Base-by-base conservation (phyloP, 2,888 invertebrate species). In the Parapristionchus giblindavisi region DNA sequence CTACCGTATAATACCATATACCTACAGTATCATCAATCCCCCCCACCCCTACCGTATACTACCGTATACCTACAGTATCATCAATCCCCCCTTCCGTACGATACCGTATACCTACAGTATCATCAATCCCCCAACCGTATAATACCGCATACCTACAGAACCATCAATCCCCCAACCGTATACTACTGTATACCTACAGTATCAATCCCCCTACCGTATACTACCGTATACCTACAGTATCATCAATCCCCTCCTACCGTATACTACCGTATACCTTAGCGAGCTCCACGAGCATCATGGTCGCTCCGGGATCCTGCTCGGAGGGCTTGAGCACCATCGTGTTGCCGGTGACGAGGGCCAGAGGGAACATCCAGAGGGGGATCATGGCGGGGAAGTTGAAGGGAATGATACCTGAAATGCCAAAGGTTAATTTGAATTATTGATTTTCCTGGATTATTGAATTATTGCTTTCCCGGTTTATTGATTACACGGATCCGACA, bases 281-380 rank as follows among this genome's bases (percentile, higher is more conserved):
- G 85, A 99, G 91, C 82, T 98, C 94, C 91, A 96, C 93, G 85
- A 99, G 91, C 90, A 97, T 91, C 92, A 99, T 93, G 6, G 94
- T 93, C 6, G 97, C 96, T 0, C 98, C 97, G 5, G 99, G 99
- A 85, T 97, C 98, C 85, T 96, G 92, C 89, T 99, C 99, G 0
- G 97, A 98, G 0, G 99, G 99, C 90, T 92, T 99, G 86, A 99
- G 91, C 74, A 99, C 91, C 89, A 94, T 93, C 0, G 98, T 94
- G 89, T 99, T 99, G 63, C 99, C 99, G 73, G 96, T 94, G 6
- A 94, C 91, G 38, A 91, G 80, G 1, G 92, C 91, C 84, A 91
- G 93, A 11, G 92, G 92, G 87, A 91, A 92, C 91, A 92, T 92
- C 98, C 99, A 99, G 4, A 99, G 91, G 0, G 99, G 99, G 83